A percentile compares a stretch with the other conserved stretches of the same genome.
phyloP scores from a whole-genome alignment of 2,113 vertebrate species.

The Tauraco erythrolophus region DNA sequence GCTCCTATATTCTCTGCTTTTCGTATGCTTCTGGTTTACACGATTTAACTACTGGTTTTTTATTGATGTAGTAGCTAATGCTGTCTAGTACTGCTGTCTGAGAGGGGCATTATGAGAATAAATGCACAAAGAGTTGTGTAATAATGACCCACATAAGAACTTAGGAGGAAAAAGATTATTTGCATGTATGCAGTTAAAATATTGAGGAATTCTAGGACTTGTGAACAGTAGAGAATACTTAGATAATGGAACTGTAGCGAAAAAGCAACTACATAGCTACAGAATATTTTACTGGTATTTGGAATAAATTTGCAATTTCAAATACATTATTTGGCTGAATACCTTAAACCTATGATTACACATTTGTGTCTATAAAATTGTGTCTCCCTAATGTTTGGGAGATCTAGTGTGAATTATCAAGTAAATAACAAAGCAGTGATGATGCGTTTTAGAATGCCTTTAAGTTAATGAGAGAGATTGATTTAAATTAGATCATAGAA shows the following conservation, averaged over 20 bases:
- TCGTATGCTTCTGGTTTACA: neutral
- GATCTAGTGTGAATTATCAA: neutral
- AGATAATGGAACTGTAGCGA: neutral
- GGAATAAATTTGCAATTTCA: neutral
- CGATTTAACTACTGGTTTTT: neutral
- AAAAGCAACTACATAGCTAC: neutral
- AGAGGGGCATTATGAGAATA: neutral
- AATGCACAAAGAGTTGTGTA: neutral
- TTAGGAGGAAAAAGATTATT: neutral
- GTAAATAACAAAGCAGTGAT: neutral
- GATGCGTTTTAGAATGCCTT: neutral
- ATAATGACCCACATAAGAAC: neutral
- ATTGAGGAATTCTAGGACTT: neutral
- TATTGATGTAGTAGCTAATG: neutral
- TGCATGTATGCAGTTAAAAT: neutral
- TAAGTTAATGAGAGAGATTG: neutral
- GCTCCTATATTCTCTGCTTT: neutral
- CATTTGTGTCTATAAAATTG: neutral
- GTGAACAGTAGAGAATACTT: neutral
- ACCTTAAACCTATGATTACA: neutral
- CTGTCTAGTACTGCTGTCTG: neutral
- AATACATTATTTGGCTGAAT: neutral
- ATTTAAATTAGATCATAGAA: slow-evolving; percentile 29
- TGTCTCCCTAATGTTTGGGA: neutral
- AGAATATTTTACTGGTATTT: neutral